Evolutionary conservation across 2,888 invertebrate genomes (phyloP), one percentile per base, ranked within the genome.

Genomic region (Synanthedon formicaeformis): DNA sequence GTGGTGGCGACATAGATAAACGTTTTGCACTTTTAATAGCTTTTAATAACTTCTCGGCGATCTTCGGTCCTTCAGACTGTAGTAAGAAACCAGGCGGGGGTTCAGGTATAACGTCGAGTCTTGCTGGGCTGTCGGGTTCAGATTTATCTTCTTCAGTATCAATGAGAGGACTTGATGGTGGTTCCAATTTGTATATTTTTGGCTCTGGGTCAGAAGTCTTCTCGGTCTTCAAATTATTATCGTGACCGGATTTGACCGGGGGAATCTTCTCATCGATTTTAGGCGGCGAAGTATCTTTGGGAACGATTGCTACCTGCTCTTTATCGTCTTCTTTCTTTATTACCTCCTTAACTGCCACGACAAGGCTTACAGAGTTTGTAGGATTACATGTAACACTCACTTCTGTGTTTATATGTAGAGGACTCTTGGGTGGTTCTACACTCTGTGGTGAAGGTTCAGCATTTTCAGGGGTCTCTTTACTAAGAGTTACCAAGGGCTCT

Each of bases 21-120:
- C 76, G 82, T 71, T 82, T 90, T 60, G 83, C 90, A 71, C 81
- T 90, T 74, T 81, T 90, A 73, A 79, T 89, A 5, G 90, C 91
- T 66, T 90, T 89, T 1, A 91, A 76, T 3, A 91, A 84, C 65
- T 90, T 91, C 60, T 91, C 91, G 0, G 91, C 91, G 61, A 91
- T 91, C 57, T 91, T 91, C 1, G 90, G 89, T 2, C 87, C 88
- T 60, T 88, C 87, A 3, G 88, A 81, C 58, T 88, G 87, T 11
- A 88, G 63, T 1, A 85, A 69, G 67, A 88, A 88, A 0, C 72
- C 84, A 2, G 85, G 82, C 0, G 88, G 88, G 2, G 88, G 87
- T 57, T 88, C 88, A 0, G 88, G 87, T n/a, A 88, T 58, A 0
- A 84, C 85, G 58, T 88, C 88, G 8, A 84, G 76, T n/a, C 87